These are phyloP conservation scores for Marmota flaviventris DNA, from an alignment of 2,113 vertebrate species.

Conservation along the genomic window DNA sequence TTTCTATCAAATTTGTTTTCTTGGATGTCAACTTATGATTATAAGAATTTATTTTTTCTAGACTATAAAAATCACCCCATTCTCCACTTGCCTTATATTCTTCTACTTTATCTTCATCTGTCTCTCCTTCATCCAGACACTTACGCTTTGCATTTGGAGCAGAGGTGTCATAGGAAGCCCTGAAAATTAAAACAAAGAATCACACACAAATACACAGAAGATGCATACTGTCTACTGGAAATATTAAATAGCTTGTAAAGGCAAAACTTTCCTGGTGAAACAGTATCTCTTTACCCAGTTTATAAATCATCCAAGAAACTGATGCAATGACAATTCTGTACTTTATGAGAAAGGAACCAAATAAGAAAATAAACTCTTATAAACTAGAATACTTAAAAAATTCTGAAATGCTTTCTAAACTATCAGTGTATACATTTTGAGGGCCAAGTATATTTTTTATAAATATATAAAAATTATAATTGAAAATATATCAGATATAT, in stretches of 20 bases:
- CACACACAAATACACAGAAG: neutral
- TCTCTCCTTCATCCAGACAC: slow-evolving; percentile 93
- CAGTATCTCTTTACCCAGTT: neutral
- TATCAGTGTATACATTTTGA: slow-evolving; percentile 15
- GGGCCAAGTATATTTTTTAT: neutral
- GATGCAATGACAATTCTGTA: neutral
- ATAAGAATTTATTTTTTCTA: neutral
- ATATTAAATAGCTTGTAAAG: neutral
- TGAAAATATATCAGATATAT: neutral
- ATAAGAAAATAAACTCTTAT: neutral
- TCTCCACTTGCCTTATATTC: slow-evolving; percentile 92
- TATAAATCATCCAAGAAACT: slow-evolving; percentile 38
- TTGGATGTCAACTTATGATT: neutral
- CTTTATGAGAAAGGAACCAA: slow-evolving; percentile 23
- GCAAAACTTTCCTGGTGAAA: slow-evolving; percentile 35
- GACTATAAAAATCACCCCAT: neutral
- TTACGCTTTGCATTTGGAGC: slow-evolving; percentile 92
- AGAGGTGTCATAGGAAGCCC: slow-evolving; percentile 95
- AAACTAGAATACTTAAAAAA: slow-evolving; percentile 27
- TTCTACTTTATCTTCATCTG: slow-evolving; percentile 95
- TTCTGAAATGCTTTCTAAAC: slow-evolving; percentile 42
- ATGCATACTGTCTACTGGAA: neutral
- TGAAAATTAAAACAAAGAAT: slow-evolving; percentile 79
- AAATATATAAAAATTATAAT: neutral
- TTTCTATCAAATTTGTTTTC: slow-evolving; percentile 15